Percentiles rank a stretch among this genome's conserved stretches.
Conservation (phyloP, 1,140 invertebrate species). For the Heterodera carotae region DNA sequence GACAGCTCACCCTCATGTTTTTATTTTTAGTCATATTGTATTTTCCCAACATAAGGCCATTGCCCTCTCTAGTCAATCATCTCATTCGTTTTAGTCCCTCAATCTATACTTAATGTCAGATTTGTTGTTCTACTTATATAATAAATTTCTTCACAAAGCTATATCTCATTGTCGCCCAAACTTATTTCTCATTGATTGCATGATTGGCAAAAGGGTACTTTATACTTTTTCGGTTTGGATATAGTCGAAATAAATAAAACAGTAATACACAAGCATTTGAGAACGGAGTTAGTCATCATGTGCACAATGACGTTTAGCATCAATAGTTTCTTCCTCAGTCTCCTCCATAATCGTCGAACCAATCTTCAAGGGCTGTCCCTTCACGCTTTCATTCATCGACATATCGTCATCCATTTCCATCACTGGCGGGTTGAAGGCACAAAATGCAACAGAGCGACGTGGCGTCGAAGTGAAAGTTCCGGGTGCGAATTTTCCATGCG, state of each 20-base stretch:
- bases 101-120: neutral
- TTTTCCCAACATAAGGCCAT: neutral
- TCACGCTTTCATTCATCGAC: constrained; percentile 14
- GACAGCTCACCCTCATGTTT: neutral
- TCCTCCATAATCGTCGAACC: constrained; percentile 24
- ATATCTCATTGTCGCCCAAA: no score
- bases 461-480: constrained; percentile 30
- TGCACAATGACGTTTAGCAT: no score
- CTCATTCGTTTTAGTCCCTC: neutral
- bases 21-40: neutral
- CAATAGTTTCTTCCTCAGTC: constrained; percentile 14
- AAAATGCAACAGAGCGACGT: constrained; percentile 20
- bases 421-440: neutral
- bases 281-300: neutral
- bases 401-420: constrained; percentile 20
- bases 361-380: constrained; percentile 20
- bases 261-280: no score
- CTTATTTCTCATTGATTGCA: no score
- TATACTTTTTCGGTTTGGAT: no score
- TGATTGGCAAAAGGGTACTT: no score
- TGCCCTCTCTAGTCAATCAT: neutral
- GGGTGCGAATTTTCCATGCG: constrained; percentile 33
- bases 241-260: no score
- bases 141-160: neutral
- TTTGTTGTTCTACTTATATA: neutral